These are phyloP conservation scores for Phlogophora meticulosa DNA, from an alignment of 2,888 invertebrate species.

Conservation along the genomic window DNA sequence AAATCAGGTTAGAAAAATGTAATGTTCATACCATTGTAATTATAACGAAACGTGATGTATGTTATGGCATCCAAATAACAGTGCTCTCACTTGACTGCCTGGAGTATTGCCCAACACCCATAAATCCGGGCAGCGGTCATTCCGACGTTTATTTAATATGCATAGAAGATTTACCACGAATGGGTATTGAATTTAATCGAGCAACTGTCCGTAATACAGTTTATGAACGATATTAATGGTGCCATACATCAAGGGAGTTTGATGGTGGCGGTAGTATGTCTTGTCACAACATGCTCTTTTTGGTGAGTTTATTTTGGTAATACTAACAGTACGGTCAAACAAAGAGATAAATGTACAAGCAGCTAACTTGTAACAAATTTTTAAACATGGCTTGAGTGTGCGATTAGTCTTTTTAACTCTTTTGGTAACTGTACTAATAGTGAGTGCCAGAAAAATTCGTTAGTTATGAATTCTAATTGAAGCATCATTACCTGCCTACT, in stretches of 20 bases:
- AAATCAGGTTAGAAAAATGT: background rate
- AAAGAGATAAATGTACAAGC: background rate
- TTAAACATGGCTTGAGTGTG: background rate
- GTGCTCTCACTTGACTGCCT: slow-evolving; percentile 60
- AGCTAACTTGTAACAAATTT: background rate
- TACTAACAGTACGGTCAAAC: slow-evolving; percentile 10
- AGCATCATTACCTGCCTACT: too few relatives aligned
- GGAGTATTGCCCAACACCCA: slow-evolving; percentile 75
- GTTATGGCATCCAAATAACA: slow-evolving; percentile 56
- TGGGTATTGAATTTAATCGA: slow-evolving; percentile 88
- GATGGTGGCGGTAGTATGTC: slow-evolving; percentile 70
- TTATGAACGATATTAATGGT: slow-evolving; percentile 81
- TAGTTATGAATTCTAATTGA: slow-evolving; percentile 4
- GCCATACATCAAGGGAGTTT: slow-evolving; percentile 67
- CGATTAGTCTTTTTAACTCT: background rate
- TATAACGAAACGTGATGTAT: slow-evolving; percentile 56
- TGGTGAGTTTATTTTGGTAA: slow-evolving; percentile 59
- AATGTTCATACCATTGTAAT: slow-evolving; percentile 38
- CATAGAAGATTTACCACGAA: slow-evolving; percentile 87
- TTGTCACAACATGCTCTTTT: slow-evolving; percentile 73
- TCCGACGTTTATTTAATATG: slow-evolving; percentile 88
- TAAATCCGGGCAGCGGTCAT: slow-evolving; percentile 83
- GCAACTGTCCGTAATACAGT: slow-evolving; percentile 80
- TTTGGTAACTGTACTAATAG: background rate
- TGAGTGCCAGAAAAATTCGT: too few relatives aligned